phyloP scores from a whole-genome alignment of 1,140 invertebrate genomes.

The Bombyx mori region DNA sequence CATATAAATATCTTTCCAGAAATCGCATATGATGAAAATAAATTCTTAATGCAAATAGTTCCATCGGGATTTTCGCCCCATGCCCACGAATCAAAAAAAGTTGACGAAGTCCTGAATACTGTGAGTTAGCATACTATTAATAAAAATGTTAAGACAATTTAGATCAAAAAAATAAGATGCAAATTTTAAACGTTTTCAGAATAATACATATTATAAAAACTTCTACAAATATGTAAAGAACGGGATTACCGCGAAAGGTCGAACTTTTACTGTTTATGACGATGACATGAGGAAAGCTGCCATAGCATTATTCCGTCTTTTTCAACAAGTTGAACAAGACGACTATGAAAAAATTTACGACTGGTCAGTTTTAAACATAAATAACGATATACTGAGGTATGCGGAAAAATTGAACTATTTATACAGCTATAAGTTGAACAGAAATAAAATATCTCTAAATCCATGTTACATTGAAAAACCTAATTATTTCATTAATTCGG shows the following conservation, averaged over 20 bases:
- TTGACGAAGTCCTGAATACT: too few species aligned
- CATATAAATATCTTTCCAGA: constrained; percentile 2
- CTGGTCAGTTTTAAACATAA: constrained; percentile 38
- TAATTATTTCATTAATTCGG: constrained; percentile 49
- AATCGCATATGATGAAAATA: constrained; percentile 6
- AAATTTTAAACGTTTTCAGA: constrained; percentile 26
- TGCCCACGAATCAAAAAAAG: background rate
- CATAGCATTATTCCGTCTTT: constrained; percentile 37
- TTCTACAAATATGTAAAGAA: constrained; percentile 34
- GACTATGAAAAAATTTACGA: constrained; percentile 22
- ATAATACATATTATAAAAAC: constrained; percentile 31
- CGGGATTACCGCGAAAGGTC: constrained; percentile 33
- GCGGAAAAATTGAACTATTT: constrained; percentile 27
- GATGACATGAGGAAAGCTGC: constrained; percentile 49
- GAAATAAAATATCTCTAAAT: background rate
- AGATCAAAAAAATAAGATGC: background rate
- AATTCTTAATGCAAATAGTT: constrained; percentile 11
- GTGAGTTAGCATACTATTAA: background rate
- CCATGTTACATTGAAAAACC: constrained; percentile 50
- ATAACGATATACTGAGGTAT: constrained; percentile 44
- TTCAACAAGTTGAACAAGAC: constrained; percentile 28
- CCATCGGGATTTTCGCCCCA: constrained; percentile 3
- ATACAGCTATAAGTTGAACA: constrained; percentile 19
- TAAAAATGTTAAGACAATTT: constrained; percentile 1
- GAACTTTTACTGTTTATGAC: constrained; percentile 57